phyloP scores from a whole-genome alignment of 2,113 vertebrate genomes.

The Colaptes auratus region DNA sequence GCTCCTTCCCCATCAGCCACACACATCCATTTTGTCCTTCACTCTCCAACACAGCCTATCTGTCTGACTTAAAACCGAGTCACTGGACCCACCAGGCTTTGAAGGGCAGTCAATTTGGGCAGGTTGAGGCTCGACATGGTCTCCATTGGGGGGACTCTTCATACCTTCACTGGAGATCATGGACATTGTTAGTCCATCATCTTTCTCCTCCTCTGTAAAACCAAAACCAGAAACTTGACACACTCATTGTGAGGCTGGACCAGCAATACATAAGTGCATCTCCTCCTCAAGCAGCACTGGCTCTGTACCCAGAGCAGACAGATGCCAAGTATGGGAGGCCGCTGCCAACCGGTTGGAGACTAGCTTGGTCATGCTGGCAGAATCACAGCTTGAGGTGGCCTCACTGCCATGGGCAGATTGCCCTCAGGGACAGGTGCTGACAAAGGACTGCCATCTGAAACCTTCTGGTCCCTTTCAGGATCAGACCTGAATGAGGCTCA shows the following conservation, averaged over 20 bases:
- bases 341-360: not conserved
- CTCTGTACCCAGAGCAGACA: not conserved
- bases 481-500: not conserved
- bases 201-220: constrained; percentile 71
- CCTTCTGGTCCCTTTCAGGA: not conserved
- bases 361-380: not conserved
- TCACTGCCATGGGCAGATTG: not conserved
- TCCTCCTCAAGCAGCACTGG: not conserved
- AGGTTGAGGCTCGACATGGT: constrained; percentile 32
- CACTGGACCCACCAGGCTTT: constrained; percentile 43
- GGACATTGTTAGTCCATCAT: constrained; percentile 47
- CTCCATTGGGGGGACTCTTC: constrained; percentile 55
- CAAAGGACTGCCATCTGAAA: not conserved
- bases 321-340: accelerated
- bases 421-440: not conserved
- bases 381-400: not conserved
- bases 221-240: not conserved
- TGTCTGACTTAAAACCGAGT: not conserved
- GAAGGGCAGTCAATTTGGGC: not conserved
- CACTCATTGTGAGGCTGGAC: accelerated
- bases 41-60: not conserved
- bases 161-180: constrained; percentile 52
- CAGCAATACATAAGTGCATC: accelerated
- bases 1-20: not conserved
- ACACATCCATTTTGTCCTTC: not conserved